A percentile compares a stretch with the other conserved stretches of the same genome.
These are phyloP conservation scores for Clepsis dumicolana DNA, from an alignment of 2,888 invertebrate species.

Conservation along the genomic window DNA sequence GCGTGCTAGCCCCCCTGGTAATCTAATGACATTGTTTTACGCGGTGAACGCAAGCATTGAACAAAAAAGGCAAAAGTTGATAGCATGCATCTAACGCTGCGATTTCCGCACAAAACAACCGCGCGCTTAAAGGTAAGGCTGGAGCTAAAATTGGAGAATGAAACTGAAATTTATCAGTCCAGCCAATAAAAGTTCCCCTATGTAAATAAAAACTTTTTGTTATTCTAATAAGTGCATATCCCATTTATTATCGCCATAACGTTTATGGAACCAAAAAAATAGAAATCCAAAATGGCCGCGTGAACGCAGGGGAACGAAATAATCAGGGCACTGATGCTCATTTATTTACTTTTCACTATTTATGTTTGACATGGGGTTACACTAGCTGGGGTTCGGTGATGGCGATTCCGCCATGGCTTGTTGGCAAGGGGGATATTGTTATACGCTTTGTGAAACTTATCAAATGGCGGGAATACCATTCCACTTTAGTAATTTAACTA, in stretches of 20 bases:
- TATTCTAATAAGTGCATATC: slow-evolving; percentile 41
- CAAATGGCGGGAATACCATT: slow-evolving; percentile 44
- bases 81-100: too few species aligned
- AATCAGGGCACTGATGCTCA: slow-evolving; percentile 83
- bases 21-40: too few species aligned
- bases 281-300: slow-evolving; percentile 76
- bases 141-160: background rate
- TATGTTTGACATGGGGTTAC: slow-evolving; percentile 72
- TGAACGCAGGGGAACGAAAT: slow-evolving; percentile 72
- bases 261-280: slow-evolving; percentile 57
- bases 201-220: slow-evolving; percentile 29
- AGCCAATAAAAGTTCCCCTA: slow-evolving; percentile 19
- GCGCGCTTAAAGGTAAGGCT: too few species aligned
- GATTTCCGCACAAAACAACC: too few species aligned
- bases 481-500: slow-evolving; percentile 47
- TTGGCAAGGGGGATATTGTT: slow-evolving; percentile 68
- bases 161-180: background rate
- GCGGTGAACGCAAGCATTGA: too few species aligned
- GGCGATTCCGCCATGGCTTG: slow-evolving; percentile 79
- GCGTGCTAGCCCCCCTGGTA: too few species aligned
- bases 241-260: slow-evolving; percentile 53
- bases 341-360: slow-evolving; percentile 84
- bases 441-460: slow-evolving; percentile 55
- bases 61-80: too few species aligned
- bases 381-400: slow-evolving; percentile 71